phyloP scores from a whole-genome alignment of 2,113 vertebrate genomes.

The Grammomys dolichurus region DNA sequence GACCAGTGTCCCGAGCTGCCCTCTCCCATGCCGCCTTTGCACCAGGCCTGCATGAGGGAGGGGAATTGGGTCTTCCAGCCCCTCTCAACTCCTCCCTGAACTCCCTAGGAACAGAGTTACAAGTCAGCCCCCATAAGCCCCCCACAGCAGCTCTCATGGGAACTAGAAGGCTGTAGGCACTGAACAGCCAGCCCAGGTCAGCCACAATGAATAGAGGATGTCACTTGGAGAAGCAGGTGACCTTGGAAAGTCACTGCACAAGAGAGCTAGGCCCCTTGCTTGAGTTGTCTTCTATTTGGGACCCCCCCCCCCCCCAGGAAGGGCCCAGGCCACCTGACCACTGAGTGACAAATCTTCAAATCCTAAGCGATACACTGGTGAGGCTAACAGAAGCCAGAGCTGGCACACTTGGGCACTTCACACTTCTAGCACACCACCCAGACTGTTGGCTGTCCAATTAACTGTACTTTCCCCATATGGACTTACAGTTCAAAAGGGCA shows the following conservation, averaged over 20 bases:
- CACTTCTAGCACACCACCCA: fast-evolving
- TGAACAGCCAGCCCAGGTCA: neutral
- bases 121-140: neutral
- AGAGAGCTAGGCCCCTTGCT: neutral
- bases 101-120: neutral
- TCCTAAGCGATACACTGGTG: neutral
- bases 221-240: neutral
- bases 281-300: no score
- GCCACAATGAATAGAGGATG: neutral
- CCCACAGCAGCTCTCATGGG: neutral
- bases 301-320: no score
- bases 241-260: neutral
- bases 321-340: neutral
- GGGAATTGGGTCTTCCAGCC: no score
- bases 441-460: fast-evolving
- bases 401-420: neutral
- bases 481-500: neutral
- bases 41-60: neutral
- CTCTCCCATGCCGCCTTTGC: neutral
- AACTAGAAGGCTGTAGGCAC: neutral
- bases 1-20: neutral
- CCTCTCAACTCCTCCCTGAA: neutral
- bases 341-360: neutral
- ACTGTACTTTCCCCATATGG: neutral
- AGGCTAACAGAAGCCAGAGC: fast-evolving